A percentile compares a stretch with the other conserved stretches of the same genome.
phyloP scores from a whole-genome alignment of 1,140 invertebrate genomes.

The Philaenus spumarius region DNA sequence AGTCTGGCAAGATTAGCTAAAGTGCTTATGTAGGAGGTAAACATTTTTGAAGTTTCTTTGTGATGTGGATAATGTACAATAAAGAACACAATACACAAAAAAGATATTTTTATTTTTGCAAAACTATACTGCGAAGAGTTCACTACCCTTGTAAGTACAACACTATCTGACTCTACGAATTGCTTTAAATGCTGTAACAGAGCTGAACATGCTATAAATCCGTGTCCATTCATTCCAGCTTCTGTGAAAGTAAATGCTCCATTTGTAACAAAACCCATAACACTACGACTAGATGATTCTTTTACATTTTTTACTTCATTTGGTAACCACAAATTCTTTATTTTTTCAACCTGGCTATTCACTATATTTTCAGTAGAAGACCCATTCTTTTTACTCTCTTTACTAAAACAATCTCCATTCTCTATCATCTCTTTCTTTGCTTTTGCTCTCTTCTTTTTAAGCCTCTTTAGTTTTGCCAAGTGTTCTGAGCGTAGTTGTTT shows the following conservation, averaged over 20 bases:
- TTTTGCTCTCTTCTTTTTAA: slow-evolving; percentile 47
- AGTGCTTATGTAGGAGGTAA: too few relatives aligned
- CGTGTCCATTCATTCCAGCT: slow-evolving; percentile 54
- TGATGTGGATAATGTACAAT: too few relatives aligned
- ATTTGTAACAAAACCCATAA: slow-evolving; percentile 64
- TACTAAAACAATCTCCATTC: slow-evolving; percentile 5
- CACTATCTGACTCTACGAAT: slow-evolving; percentile 11
- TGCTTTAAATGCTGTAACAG: slow-evolving; percentile 42
- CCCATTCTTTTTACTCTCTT: slow-evolving; percentile 20
- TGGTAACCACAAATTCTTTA: slow-evolving; percentile 63
- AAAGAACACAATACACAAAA: too few relatives aligned
- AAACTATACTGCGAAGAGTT: slow-evolving; percentile 44
- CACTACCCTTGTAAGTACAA: slow-evolving; percentile 43
- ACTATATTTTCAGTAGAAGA: slow-evolving; percentile 33
- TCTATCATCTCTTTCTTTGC: slow-evolving; percentile 41
- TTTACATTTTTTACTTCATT: slow-evolving; percentile 45
- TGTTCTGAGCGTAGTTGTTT: slow-evolving; percentile 50
- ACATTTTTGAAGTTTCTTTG: too few relatives aligned
- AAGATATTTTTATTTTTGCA: slow-evolving; percentile 40
- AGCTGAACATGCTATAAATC: slow-evolving; percentile 55
- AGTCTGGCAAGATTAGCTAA: too few relatives aligned
- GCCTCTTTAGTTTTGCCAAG: slow-evolving; percentile 48
- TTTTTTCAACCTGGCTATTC: slow-evolving; percentile 48
- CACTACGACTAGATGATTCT: slow-evolving; percentile 52
- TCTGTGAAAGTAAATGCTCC: slow-evolving; percentile 63